Evolutionary conservation across 2,888 invertebrate species (phyloP).

Genomic region (Acrobasis repandana): DNA sequence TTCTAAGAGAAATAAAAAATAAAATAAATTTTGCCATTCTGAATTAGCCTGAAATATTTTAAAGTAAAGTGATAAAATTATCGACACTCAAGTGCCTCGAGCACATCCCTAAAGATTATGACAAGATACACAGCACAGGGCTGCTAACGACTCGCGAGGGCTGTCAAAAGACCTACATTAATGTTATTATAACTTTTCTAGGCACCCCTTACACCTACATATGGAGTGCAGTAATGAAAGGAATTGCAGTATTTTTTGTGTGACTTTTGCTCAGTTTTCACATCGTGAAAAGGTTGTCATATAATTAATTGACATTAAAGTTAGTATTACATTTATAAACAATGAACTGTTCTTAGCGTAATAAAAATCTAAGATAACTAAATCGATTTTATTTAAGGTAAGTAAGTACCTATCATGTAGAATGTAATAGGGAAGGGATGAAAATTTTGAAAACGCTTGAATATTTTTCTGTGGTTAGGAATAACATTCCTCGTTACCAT

Average conservation of each 20-base stretch:
- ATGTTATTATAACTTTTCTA: conserved; percentile 82
- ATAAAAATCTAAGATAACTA: too few relatives aligned
- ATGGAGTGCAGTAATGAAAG: conserved; percentile 32
- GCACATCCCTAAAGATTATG: conserved; percentile 74
- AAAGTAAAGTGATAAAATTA: conserved; percentile 25
- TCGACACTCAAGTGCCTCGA: conserved; percentile 38
- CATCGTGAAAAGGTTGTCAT: not conserved
- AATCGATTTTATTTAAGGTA: too few relatives aligned
- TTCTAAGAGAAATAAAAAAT: too few relatives aligned
- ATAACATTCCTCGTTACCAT: too few relatives aligned
- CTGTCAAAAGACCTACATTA: conserved; percentile 82
- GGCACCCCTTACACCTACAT: conserved; percentile 49
- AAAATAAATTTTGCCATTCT: too few relatives aligned
- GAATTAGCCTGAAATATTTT: not conserved
- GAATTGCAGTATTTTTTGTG: conserved; percentile 22
- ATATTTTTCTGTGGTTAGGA: too few relatives aligned
- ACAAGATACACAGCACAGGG: conserved; percentile 80
- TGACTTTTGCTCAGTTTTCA: not conserved
- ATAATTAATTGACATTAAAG: too few relatives aligned
- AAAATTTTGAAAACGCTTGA: too few relatives aligned
- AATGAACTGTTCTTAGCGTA: too few relatives aligned
- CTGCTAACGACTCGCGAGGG: conserved; percentile 77
- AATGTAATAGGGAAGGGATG: too few relatives aligned
- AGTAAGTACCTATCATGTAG: too few relatives aligned
- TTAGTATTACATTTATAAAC: too few relatives aligned